Conservation (phyloP, 2,888 invertebrate genomes). For the Sepiola atlantica region DNA sequence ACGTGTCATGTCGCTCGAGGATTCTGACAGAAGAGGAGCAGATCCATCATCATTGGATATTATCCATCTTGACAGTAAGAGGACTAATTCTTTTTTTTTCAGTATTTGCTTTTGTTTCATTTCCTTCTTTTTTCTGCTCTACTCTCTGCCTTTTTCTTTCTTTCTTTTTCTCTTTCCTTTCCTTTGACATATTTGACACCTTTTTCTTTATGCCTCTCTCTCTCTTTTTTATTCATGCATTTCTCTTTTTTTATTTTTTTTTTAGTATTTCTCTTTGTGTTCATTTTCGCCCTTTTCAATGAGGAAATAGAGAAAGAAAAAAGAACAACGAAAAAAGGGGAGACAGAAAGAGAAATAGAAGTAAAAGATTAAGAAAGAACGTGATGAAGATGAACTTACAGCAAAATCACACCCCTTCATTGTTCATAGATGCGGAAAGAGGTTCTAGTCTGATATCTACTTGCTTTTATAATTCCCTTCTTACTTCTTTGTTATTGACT, state of each 20-base stretch:
- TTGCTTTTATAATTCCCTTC: no score
- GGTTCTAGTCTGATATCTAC: no score
- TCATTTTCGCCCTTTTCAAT: neutral
- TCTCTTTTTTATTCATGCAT: neutral
- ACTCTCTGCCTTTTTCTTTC: neutral
- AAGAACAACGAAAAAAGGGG: no score
- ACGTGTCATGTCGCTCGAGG: neutral
- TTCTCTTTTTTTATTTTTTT: neutral
- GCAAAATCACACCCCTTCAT: no score
- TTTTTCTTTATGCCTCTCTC: neutral
- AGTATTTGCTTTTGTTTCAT: neutral
- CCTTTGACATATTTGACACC: no score
- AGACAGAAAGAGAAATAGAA: no score
- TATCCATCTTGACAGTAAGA: neutral
- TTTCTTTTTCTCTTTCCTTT: neutral
- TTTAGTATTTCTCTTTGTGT: neutral
- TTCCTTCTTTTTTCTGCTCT: neutral
- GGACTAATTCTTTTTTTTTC: neutral
- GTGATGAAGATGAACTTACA: no score
- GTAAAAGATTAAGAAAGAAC: no score
- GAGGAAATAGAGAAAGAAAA: no score
- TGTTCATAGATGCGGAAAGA: no score
- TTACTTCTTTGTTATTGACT: no score
- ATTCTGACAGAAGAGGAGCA: neutral
- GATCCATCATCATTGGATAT: neutral